Evolutionary conservation across 2,113 vertebrate species (phyloP).

Genomic region (Pavo muticus): DNA sequence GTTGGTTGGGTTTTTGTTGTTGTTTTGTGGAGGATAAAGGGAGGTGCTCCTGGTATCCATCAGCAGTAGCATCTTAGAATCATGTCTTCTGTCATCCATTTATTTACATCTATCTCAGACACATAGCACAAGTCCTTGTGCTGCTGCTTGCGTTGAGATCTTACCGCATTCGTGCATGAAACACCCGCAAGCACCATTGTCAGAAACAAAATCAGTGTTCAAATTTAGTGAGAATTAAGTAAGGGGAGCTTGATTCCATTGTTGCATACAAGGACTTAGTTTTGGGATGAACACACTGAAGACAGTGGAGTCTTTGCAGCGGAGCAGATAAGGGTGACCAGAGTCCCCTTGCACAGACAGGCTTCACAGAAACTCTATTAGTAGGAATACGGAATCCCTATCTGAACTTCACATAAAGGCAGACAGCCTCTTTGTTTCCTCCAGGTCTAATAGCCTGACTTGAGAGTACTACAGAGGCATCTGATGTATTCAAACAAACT

Average conservation of each 20-base stretch:
- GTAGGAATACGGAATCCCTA: neutral
- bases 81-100: neutral
- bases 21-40: neutral
- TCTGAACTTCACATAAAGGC: neutral
- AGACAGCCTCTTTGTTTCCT: neutral
- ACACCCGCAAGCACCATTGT: neutral
- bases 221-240: neutral
- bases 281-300: neutral
- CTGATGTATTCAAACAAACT: neutral
- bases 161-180: neutral
- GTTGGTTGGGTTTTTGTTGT: neutral
- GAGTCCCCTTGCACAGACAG: neutral
- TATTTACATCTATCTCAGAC: neutral
- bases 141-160: neutral
- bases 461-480: neutral
- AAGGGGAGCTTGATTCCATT: neutral
- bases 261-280: neutral
- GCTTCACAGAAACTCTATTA: neutral
- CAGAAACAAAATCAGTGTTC: neutral
- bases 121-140: neutral
- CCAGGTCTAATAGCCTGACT: neutral
- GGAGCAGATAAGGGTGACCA: fast-evolving
- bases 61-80: neutral
- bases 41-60: neutral
- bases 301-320: neutral